Conservation (phyloP, 2,888 invertebrate species). For the Ectemnius lituratus region DNA sequence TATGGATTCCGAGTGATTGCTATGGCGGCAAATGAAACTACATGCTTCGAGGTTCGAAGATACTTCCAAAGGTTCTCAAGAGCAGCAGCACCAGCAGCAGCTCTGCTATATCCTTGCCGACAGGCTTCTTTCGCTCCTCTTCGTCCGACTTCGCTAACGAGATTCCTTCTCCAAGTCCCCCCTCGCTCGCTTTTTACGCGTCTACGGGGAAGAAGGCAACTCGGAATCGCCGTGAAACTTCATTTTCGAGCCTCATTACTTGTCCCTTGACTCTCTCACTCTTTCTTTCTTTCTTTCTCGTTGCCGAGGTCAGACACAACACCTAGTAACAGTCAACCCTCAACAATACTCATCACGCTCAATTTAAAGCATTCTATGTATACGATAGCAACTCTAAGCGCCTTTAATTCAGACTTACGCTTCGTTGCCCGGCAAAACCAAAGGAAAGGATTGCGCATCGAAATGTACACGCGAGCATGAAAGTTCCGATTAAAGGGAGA, state of each 20-base stretch:
- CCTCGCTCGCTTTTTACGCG: neutral
- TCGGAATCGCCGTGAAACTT: too few relatives aligned
- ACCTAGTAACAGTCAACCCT: too few relatives aligned
- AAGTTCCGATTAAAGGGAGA: neutral
- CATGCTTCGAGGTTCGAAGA: neutral
- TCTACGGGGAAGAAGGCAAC: too few relatives aligned
- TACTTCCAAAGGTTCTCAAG: neutral
- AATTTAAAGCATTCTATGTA: too few relatives aligned
- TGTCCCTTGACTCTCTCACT: too few relatives aligned
- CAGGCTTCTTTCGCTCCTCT: neutral
- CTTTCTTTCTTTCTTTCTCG: too few relatives aligned
- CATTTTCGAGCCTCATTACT: too few relatives aligned
- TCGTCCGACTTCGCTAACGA: constrained; percentile 4
- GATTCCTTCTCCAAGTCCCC: neutral
- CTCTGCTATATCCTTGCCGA: neutral
- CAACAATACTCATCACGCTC: too few relatives aligned
- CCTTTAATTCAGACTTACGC: neutral
- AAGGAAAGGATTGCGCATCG: too few relatives aligned
- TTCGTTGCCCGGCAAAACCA: too few relatives aligned
- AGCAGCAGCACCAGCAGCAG: neutral
- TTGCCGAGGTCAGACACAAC: too few relatives aligned
- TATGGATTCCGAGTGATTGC: constrained; percentile 28
- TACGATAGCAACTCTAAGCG: neutral
- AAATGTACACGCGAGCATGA: too few relatives aligned
- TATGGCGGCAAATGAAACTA: neutral